A percentile compares a stretch with the other conserved stretches of the same genome.
Evolutionary conservation across 2,113 vertebrate genomes (phyloP).

Genomic region (Cisticola juncidis): DNA sequence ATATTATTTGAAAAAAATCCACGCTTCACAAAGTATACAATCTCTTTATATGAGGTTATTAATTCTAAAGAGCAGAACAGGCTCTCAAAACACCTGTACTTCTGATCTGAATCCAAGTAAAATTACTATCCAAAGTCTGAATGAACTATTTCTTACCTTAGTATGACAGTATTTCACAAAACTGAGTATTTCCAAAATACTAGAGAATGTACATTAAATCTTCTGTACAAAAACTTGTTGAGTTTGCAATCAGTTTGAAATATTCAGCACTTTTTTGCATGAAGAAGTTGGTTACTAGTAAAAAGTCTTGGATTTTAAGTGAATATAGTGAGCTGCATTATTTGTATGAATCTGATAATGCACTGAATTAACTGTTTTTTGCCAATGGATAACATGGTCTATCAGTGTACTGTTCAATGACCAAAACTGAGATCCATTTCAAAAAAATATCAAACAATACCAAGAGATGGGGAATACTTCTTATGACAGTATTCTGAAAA

Average conservation of each 20-base stretch:
- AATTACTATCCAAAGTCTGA: not conserved
- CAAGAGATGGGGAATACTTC: not conserved
- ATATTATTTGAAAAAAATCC: not conserved
- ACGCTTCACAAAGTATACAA: not conserved
- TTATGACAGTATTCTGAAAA: not conserved
- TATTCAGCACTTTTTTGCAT: not conserved
- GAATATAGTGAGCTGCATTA: not conserved
- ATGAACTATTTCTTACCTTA: not conserved
- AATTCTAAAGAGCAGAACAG: not conserved
- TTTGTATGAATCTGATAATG: not conserved
- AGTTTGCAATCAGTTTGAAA: not conserved
- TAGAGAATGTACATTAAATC: not conserved
- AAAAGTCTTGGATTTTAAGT: not conserved
- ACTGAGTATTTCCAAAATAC: not conserved
- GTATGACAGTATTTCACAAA: not conserved
- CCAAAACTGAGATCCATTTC: not conserved
- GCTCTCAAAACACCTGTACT: not conserved
- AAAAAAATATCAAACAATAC: not conserved
- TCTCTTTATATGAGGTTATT: not conserved
- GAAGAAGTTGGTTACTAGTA: not conserved
- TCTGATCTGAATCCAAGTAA: not conserved
- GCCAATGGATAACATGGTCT: not conserved
- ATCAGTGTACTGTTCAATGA: not conserved
- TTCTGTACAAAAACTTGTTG: not conserved
- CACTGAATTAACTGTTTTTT: not conserved